Evolutionary conservation across 2,797 vertebrate genomes (phyloP), one percentile per base, ranked within the genome.

Genomic region (Rhabdomys pumilio): DNA sequence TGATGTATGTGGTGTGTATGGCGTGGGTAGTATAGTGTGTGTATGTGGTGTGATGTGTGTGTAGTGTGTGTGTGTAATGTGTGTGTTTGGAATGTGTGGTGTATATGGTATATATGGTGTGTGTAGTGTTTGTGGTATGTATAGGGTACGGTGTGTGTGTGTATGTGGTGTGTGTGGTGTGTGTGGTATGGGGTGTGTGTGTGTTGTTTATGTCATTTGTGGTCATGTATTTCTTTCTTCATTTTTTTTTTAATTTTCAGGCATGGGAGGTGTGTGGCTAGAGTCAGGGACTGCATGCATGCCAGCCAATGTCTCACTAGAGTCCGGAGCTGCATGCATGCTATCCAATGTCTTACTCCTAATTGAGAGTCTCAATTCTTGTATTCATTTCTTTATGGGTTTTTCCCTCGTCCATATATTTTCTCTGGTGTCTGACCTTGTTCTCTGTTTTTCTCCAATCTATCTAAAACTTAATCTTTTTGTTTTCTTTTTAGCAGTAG

Each of bases 391-490:
- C 15, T 44, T 47, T 89, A 38, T 57, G 50, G 31, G 4, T 57
- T 73, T 87, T 73, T 29, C 17, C 19, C 75, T 81, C 41, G 5
- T 44, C 17, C 29, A 63, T n/a, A 0, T 67, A 75, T 41, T 93
- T 88, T 50, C 72, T 91, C 88, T 88, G 10, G 47, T 2, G 11
- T 80, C 83, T 59, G 44, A 34, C 7, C 65, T 79, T 53, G 31
- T 90, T 90, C 31, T 50, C 34, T 88, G 94, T 59, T 63, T 81
- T 26, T 69, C 11, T 79, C 44, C 55, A 67, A 17, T 53, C 77
- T 26, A 93, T 44, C 41, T 83, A 81, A 87, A 96, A 85, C 47
- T 91, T 73, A 90, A 20, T 1, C 55, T 57, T 61, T 59, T 55
- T 63, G 3, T 26, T 57, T 29, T 47, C 14, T 44, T 72, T 86